Base-by-base conservation (phyloP, 1,140 invertebrate genomes). In the Magallana angulata region DNA sequence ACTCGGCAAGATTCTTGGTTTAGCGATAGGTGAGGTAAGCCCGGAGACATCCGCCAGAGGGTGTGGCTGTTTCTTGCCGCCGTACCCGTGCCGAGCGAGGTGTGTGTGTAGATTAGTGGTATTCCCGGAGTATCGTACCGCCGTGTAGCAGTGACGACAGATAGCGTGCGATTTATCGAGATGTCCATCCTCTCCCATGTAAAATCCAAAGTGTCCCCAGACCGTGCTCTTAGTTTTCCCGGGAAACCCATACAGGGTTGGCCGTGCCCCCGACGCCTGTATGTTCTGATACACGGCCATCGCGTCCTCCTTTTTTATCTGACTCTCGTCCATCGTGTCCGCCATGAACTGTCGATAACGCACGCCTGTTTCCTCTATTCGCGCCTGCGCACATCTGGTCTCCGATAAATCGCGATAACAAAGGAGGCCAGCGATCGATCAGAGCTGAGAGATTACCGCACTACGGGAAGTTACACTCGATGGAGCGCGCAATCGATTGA, bases 181-280 rank as follows among this genome's bases (percentile, higher is more conserved):
- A n/a, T 82, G 36, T 8, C 88, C 87, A 86, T 87, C 83, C 1
- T 81, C 84, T 62, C 87, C 87, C 62, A 87, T 91, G 30, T 91
- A 90, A 89, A 91, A 91, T 86, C 90, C 90, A 68, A 91, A 91
- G 85, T 90, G 81, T 58, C 88, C 86, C 90, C 90, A 91, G 6
- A 91, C 90, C 4, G 87, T 83, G 64, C 90, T 91, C 88, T 91
- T 91, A 0, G 89, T 82, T 76, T 86, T 87, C n/a, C 90, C 90
- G 6, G 90, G 90, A 86, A 91, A 91, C 62, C 84, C 87, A 64
- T 83, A 89, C 7, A 89, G 57, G 24, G 30, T 59, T 36, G 82
- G 82, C 9, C n/a, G 30, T 9, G 16, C 30, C 30, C 14, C 24
- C 12, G 56, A 59, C 14, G 81, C 56, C 48, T 8, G 18, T 7